These are phyloP conservation scores for Ricordea florida DNA, from an alignment of 92 coral and sea anemone genomes.

Conservation along the genomic window DNA sequence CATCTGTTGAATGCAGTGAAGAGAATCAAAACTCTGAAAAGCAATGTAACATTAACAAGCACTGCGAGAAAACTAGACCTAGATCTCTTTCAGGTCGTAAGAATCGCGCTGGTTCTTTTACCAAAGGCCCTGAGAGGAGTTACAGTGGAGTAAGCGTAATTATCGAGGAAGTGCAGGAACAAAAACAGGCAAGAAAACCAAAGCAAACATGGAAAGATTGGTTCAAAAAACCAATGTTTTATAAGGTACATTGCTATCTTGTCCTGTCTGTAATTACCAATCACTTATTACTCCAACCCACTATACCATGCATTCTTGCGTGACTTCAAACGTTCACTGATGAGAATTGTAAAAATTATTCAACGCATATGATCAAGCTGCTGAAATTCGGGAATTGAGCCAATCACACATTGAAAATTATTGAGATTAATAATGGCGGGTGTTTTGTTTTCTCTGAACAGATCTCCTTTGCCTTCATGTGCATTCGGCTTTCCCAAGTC, in stretches of 20 bases:
- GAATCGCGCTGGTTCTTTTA: background rate
- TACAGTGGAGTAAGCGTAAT: constrained; percentile 10
- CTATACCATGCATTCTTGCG: background rate
- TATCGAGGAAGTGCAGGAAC: background rate
- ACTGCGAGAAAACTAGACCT: background rate
- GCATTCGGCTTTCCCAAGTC: constrained; percentile 52
- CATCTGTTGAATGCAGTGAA: background rate
- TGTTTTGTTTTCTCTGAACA: constrained; percentile 1
- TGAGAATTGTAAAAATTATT: background rate
- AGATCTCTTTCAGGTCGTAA: background rate
- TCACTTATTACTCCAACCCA: background rate
- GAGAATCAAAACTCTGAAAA: too few species aligned
- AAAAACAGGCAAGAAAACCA: background rate
- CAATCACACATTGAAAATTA: background rate
- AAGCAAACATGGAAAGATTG: constrained; percentile 60
- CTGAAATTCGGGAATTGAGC: background rate
- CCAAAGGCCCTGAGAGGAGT: background rate
- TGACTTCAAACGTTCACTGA: background rate
- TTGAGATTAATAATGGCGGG: background rate
- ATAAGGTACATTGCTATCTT: constrained; percentile 55
- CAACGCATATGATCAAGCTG: background rate
- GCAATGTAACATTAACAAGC: too few species aligned
- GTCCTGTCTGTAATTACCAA: background rate
- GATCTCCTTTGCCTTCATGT: constrained; percentile 75
- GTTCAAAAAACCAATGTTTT: constrained; percentile 67